These are phyloP conservation scores for Latrodectus elegans DNA, from an alignment of 2,888 invertebrate species.

Conservation along the genomic window DNA sequence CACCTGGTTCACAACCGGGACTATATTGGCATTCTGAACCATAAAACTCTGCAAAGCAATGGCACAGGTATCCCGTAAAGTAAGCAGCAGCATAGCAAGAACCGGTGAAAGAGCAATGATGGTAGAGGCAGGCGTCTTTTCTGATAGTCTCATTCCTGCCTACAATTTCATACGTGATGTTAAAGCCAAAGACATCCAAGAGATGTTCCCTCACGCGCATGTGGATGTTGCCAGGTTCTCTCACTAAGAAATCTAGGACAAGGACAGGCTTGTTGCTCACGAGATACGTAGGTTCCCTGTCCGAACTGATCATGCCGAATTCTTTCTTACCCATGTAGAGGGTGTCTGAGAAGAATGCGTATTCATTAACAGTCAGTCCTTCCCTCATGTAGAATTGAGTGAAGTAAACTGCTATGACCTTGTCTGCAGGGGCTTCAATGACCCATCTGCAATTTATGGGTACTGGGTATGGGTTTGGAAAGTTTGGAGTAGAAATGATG, in stretches of 20 bases:
- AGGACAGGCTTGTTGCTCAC: conserved; percentile 81
- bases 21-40: conserved; percentile 87
- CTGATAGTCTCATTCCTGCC: conserved; percentile 73
- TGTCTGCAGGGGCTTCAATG: conserved; percentile 81
- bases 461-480: conserved; percentile 86
- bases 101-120: conserved; percentile 88
- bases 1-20: conserved; percentile 84
- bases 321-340: conserved; percentile 65
- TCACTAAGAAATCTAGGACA: conserved; percentile 85
- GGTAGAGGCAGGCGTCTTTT: conserved; percentile 81
- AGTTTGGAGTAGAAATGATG: conserved; percentile 87
- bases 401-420: conserved; percentile 87
- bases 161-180: conserved; percentile 90
- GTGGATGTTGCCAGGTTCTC: conserved; percentile 80
- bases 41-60: conserved; percentile 87
- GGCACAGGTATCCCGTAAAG: conserved; percentile 84
- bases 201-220: conserved; percentile 86
- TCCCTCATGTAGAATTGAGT: conserved; percentile 86
- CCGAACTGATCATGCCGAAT: conserved; percentile 64
- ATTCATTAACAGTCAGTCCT: conserved; percentile 72
- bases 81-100: conserved; percentile 85
- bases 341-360: conserved; percentile 72
- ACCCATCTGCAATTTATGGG: conserved; percentile 92
- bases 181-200: conserved; percentile 91
- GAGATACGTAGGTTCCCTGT: conserved; percentile 72